A percentile compares a stretch with the other conserved stretches of the same genome.
phyloP scores from a whole-genome alignment of 1,140 invertebrate species.

The Diabrotica undecimpunctata region DNA sequence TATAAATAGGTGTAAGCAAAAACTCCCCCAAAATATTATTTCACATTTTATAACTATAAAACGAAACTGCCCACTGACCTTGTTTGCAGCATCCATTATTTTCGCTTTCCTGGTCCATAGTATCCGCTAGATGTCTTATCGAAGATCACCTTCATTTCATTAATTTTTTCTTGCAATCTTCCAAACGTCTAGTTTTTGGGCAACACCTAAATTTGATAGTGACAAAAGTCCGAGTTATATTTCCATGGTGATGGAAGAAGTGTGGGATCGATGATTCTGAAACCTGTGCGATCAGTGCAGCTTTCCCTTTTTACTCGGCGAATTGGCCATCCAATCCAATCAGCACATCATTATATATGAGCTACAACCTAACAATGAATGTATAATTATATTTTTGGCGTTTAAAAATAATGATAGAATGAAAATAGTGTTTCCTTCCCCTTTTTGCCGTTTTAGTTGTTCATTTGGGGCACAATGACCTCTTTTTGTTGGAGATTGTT shows the following conservation, averaged over 20 bases:
- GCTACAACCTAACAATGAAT: too few relatives aligned
- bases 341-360: too few relatives aligned
- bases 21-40: too few relatives aligned
- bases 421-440: too few relatives aligned
- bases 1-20: too few relatives aligned
- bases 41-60: too few relatives aligned
- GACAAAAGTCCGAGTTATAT: slow-evolving; percentile 11
- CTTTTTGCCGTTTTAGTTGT: too few relatives aligned
- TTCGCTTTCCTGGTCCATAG: slow-evolving; percentile 13
- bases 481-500: too few relatives aligned
- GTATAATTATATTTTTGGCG: too few relatives aligned
- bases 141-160: slow-evolving; percentile 13
- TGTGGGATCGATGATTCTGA: slow-evolving; percentile 13
- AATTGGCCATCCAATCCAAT: too few relatives aligned
- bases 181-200: background rate
- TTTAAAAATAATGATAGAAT: too few relatives aligned
- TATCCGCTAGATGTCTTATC: background rate
- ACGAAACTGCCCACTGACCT: background rate
- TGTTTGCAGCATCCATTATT: background rate
- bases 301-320: slow-evolving; percentile 3
- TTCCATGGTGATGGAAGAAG: slow-evolving; percentile 12
- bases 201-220: slow-evolving; percentile 10
- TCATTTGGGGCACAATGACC: too few relatives aligned
- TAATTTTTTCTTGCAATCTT: slow-evolving; percentile 4
- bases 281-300: slow-evolving; percentile 8